Percentiles rank a stretch among this genome's conserved stretches.
phyloP scores from a whole-genome alignment of 2,113 vertebrate species.

The Alethe castanea region DNA sequence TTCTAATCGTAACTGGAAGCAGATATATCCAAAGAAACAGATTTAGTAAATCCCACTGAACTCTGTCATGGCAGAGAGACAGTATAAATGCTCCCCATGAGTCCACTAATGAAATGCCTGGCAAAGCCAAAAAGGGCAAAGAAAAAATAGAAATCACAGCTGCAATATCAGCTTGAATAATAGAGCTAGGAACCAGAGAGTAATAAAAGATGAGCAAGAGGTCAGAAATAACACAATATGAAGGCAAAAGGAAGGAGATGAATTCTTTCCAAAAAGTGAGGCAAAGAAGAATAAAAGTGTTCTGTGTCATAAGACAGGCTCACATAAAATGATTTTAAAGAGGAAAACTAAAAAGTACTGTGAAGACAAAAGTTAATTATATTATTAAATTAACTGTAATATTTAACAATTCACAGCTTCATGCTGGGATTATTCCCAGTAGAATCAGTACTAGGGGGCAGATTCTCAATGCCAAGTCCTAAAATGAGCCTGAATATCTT shows the following conservation, averaged over 20 bases:
- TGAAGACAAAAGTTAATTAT: background rate
- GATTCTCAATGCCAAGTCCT: background rate
- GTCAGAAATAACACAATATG: conserved; percentile 61
- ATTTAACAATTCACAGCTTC: background rate
- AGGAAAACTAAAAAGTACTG: background rate
- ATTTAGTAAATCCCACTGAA: conserved; percentile 59
- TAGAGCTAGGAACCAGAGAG: background rate
- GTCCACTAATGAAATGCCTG: conserved; percentile 62
- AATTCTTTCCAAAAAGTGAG: conserved; percentile 13
- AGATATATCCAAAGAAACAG: conserved; percentile 41
- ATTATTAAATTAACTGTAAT: background rate
- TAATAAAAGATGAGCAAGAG: conserved; percentile 66
- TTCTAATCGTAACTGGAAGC: conserved; percentile 51
- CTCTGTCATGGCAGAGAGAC: conserved; percentile 36
- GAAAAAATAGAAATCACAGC: conserved; percentile 69
- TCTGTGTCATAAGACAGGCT: background rate
- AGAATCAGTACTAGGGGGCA: background rate
- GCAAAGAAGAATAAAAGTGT: background rate
- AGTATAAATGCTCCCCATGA: conserved; percentile 51
- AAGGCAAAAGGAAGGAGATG: background rate
- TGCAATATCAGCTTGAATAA: conserved; percentile 67
- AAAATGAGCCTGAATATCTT: background rate
- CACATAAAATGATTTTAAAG: background rate
- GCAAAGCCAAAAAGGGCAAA: conserved; percentile 69
- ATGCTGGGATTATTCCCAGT: background rate